Base-by-base conservation (phyloP, 2,888 invertebrate genomes). In the Mayetiola destructor region DNA sequence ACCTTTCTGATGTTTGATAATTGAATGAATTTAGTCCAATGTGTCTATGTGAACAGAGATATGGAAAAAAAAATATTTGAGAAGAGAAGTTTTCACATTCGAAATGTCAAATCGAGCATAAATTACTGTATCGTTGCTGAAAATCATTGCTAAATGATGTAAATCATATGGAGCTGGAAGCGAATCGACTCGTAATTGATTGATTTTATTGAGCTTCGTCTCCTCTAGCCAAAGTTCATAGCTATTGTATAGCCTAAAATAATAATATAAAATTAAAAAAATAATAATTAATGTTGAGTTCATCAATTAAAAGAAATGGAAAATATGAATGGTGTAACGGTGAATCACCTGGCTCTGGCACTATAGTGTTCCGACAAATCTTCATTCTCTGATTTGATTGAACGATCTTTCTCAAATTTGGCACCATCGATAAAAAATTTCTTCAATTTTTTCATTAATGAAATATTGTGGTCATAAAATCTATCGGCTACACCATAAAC, bases 211-310 rank as follows among this genome's bases (percentile, higher is more conserved):
- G 2, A 89, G 72, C 59, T 81, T 74, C 0, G 84, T 81, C 65
- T 89, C 89, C 66, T 88, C 86, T 58, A 89, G 69, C 90, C 90
- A 90, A 18, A 87, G 69, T 1, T 75, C 74, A 64, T 81, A 80
- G 1, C 84, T 81, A 64, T 76, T 76, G 66, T 80, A 80, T 56
- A 82, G 70, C 63, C 80, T 81, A 60, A 20, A 65, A 64, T 32
- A 56, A 48, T 60, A 29, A 59, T 56, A 58, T 54, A 59, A 30
- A 20, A 20, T 54, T 55, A 36, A 36, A 20, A 21, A 55, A n/a
- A 30, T 20, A 2, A 39, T 20, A 42, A 29, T 23, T n/a, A n/a
- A n/a, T n/a, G n/a, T 42, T 54, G 40, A 16, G 27, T 32, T 23
- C 14, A 27, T 10, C 10, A n/a, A n/a, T 14, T 18, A 40, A n/a